These are phyloP conservation scores for Holcopasites calliopsidis DNA, from an alignment of 1,140 invertebrate species.

Conservation along the genomic window DNA sequence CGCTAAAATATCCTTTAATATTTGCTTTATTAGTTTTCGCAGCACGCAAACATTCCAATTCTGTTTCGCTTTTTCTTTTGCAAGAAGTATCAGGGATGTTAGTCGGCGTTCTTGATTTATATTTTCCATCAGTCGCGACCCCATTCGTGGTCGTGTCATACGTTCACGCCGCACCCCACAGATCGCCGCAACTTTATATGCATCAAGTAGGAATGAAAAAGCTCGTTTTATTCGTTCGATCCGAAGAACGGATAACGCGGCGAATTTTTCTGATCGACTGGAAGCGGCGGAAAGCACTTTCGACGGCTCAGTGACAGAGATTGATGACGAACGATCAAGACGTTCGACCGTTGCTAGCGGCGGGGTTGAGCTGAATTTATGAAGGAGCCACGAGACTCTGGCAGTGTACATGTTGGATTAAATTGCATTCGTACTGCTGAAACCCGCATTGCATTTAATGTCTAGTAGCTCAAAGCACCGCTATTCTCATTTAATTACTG, in stretches of 20 bases:
- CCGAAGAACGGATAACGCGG: not conserved
- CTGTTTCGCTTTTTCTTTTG: too few species aligned
- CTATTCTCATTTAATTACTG: slow-evolving; percentile 2
- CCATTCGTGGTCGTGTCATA: not conserved
- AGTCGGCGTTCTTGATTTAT: not conserved
- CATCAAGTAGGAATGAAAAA: not conserved
- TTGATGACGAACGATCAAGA: slow-evolving; percentile 28
- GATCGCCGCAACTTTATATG: not conserved
- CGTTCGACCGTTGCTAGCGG: slow-evolving; percentile 2
- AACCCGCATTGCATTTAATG: not conserved
- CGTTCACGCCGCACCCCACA: not conserved
- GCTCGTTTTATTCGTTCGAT: not conserved
- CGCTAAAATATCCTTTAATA: too few species aligned
- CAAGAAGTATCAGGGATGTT: not conserved
- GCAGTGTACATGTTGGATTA: slow-evolving; percentile 14
- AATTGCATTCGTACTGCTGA: slow-evolving; percentile 11
- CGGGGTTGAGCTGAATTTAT: slow-evolving; percentile 25
- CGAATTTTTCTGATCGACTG: not conserved
- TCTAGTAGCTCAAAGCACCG: not conserved
- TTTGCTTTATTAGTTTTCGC: too few species aligned
- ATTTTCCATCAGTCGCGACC: not conserved
- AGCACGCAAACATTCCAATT: too few species aligned
- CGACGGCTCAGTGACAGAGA: slow-evolving; percentile 18
- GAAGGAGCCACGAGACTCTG: not conserved
- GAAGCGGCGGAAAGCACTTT: not conserved